Conservation (phyloP, 64 coral and sea anemone species). For the Montipora sp. region DNA sequence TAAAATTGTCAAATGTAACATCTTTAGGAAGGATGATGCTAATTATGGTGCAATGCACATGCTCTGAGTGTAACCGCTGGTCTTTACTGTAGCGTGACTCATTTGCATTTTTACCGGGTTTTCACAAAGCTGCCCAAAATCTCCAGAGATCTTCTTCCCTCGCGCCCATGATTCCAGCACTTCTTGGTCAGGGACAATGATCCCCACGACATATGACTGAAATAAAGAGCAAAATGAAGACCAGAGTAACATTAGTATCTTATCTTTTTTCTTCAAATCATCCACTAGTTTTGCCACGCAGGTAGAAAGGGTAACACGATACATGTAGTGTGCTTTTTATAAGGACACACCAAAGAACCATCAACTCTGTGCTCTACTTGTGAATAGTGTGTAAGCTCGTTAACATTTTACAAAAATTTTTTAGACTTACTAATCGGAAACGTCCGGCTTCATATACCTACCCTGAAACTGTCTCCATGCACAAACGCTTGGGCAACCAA, state of each 20-base stretch:
- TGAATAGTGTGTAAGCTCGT: too few relatives aligned
- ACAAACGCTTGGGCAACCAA: slow-evolving; percentile 82
- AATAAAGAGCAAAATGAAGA: not conserved
- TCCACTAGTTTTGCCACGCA: too few relatives aligned
- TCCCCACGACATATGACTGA: slow-evolving; percentile 62
- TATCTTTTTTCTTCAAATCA: too few relatives aligned
- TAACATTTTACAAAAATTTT: too few relatives aligned
- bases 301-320: too few relatives aligned
- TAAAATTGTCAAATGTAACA: too few relatives aligned
- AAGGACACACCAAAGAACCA: too few relatives aligned
- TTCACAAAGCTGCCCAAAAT: slow-evolving; percentile 53
- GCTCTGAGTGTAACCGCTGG: not conserved
- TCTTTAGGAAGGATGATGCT: too few relatives aligned
- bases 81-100: not conserved
- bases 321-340: too few relatives aligned
- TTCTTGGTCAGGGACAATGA: slow-evolving; percentile 69
- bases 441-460: not conserved
- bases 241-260: too few relatives aligned
- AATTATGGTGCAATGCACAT: not conserved
- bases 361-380: too few relatives aligned
- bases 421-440: too few relatives aligned
- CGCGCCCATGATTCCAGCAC: slow-evolving; percentile 64
- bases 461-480: slow-evolving; percentile 78
- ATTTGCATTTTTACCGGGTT: slow-evolving; percentile 35
- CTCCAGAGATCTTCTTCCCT: slow-evolving; percentile 55